Evolutionary conservation across 2,113 vertebrate species (phyloP).

Genomic region (Mormyrus lacerda): DNA sequence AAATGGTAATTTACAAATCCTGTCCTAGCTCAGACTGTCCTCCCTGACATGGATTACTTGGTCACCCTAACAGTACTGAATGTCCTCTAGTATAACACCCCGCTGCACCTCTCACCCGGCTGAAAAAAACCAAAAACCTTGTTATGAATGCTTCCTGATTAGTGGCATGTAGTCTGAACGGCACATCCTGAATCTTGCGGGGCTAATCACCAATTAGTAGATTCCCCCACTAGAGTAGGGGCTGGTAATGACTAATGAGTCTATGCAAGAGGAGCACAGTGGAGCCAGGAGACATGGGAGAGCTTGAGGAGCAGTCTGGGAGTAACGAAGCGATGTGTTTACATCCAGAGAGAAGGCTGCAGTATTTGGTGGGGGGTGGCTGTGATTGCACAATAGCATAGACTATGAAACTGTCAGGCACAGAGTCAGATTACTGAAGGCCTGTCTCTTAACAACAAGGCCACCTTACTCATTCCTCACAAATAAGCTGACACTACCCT

Average conservation of each 20-base stretch:
- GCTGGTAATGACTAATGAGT: conserved; percentile 35
- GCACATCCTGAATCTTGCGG: conserved; percentile 44
- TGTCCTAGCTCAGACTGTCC: too few relatives aligned
- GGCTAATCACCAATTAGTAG: conserved; percentile 51
- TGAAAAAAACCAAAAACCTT: conserved; percentile 43
- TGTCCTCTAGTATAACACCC: background rate
- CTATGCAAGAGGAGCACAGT: conserved; percentile 29
- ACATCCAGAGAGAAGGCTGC: background rate
- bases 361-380: background rate
- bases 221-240: conserved; percentile 34
- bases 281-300: background rate
- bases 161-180: conserved; percentile 42
- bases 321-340: background rate
- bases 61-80: too few relatives aligned
- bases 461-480: background rate
- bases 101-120: background rate
- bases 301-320: background rate
- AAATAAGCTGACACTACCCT: background rate
- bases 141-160: conserved; percentile 53
- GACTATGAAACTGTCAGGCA: background rate
- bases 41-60: too few relatives aligned
- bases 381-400: background rate
- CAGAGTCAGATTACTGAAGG: background rate
- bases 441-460: background rate
- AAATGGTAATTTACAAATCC: too few relatives aligned